A percentile compares a stretch with the other conserved stretches of the same genome.
These are phyloP conservation scores for Caenorhabditis briggsae DNA, from an alignment of 1,140 invertebrate species.

Conservation along the genomic window DNA sequence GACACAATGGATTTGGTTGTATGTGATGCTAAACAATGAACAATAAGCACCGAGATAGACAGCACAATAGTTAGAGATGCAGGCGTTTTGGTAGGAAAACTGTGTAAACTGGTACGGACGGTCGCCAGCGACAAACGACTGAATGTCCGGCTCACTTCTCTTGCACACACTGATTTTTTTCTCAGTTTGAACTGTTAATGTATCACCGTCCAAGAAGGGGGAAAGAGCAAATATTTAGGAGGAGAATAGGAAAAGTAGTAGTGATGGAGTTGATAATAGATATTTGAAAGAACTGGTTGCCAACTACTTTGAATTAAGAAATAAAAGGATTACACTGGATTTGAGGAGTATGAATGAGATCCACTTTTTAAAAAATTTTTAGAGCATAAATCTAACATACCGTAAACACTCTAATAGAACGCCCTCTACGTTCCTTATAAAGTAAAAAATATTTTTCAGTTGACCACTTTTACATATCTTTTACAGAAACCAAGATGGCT, in stretches of 20 bases:
- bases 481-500: no score
- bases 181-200: not conserved
- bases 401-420: no score
- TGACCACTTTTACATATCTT: no score
- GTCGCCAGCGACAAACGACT: not conserved
- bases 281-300: not conserved
- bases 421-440: no score
- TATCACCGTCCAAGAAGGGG: not conserved
- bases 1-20: conserved; percentile 43
- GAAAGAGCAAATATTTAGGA: conserved; percentile 4
- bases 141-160: conserved; percentile 36
- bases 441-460: no score
- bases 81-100: conserved; percentile 24
- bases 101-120: conserved; percentile 53
- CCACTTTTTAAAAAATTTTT: no score
- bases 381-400: no score
- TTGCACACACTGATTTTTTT: not conserved
- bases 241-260: not conserved
- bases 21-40: conserved; percentile 46
- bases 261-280: conserved; percentile 9
- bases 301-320: no score
- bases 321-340: no score
- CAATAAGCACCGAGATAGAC: conserved; percentile 40
- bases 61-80: not conserved
- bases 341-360: no score